Conservation (phyloP, 64 coral and sea anemone genomes). For the Stichodactyla mertensii region DNA sequence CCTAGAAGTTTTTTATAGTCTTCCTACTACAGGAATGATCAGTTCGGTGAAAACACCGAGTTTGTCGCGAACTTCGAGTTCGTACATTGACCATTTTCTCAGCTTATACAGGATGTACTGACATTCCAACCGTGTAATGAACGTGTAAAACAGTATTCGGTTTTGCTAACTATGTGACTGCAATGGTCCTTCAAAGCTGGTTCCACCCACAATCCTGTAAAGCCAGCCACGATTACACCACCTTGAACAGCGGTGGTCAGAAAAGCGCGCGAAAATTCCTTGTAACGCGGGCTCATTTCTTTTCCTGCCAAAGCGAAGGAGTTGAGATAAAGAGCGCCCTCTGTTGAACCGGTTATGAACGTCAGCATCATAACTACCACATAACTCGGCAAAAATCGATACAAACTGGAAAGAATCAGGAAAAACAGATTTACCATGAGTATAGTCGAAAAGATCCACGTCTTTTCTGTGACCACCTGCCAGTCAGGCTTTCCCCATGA, state of each 20-base stretch:
- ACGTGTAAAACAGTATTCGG: slow-evolving; percentile 28
- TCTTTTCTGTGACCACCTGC: slow-evolving; percentile 34
- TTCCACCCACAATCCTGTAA: slow-evolving; percentile 34
- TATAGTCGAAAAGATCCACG: slow-evolving; percentile 44
- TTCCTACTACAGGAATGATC: too few relatives aligned
- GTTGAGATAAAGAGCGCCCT: slow-evolving; percentile 43
- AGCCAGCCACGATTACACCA: slow-evolving; percentile 33
- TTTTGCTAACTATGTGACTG: slow-evolving; percentile 11
- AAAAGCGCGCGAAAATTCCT: slow-evolving; percentile 53
- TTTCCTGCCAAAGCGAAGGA: slow-evolving; percentile 35
- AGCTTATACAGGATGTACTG: slow-evolving; percentile 16
- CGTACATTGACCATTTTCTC: background rate
- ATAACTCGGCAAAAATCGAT: slow-evolving; percentile 48
- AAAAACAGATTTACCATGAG: slow-evolving; percentile 31
- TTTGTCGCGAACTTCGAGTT: too few relatives aligned
- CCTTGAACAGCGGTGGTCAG: slow-evolving; percentile 34
- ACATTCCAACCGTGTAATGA: slow-evolving; percentile 30
- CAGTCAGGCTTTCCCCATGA: slow-evolving; percentile 33
- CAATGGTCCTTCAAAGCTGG: slow-evolving; percentile 37
- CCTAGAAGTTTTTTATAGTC: too few relatives aligned
- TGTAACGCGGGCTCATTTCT: slow-evolving; percentile 18
- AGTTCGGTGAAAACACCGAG: too few relatives aligned
- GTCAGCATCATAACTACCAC: slow-evolving; percentile 35
- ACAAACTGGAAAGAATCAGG: slow-evolving; percentile 35
- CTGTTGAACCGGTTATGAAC: slow-evolving; percentile 26